Conservation (phyloP, 2,113 vertebrate genomes). For the Cyrtonyx montezumae region DNA sequence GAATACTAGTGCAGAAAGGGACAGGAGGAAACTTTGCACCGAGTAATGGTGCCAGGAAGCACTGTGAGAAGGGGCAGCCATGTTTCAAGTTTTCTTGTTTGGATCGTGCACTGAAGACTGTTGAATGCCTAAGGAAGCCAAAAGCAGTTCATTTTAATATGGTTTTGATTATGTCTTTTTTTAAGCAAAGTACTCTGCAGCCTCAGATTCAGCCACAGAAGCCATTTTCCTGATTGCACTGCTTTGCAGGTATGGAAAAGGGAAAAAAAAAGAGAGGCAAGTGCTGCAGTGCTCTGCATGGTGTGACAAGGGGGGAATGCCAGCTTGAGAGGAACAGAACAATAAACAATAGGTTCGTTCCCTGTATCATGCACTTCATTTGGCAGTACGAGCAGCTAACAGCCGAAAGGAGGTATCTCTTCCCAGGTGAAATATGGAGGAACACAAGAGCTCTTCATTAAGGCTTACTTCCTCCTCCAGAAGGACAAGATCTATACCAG, state of each 20-base stretch:
- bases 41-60: not conserved
- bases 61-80: not conserved
- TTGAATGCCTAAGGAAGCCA: not conserved
- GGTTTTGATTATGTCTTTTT: not conserved
- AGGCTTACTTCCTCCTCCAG: not conserved
- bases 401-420: not conserved
- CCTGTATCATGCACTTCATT: not conserved
- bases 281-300: slow-evolving; percentile 21
- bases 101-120: not conserved
- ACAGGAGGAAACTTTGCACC: slow-evolving; percentile 1
- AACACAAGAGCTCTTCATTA: not conserved
- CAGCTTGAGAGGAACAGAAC: not conserved
- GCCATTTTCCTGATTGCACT: slow-evolving; percentile 68
- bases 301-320: not conserved
- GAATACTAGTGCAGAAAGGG: not conserved
- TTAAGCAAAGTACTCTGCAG: slow-evolving; percentile 30
- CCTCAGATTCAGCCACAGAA: slow-evolving; percentile 45
- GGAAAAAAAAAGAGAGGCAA: not conserved
- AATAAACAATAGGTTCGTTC: not conserved
- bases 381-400: not conserved
- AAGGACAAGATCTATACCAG: not conserved
- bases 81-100: not conserved
- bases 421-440: not conserved
- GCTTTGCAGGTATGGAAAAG: slow-evolving; percentile 49
- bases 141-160: not conserved